Evolutionary conservation across 2,888 invertebrate species (phyloP).

Genomic region (Scaptodrosophila latifasciaeformis): DNA sequence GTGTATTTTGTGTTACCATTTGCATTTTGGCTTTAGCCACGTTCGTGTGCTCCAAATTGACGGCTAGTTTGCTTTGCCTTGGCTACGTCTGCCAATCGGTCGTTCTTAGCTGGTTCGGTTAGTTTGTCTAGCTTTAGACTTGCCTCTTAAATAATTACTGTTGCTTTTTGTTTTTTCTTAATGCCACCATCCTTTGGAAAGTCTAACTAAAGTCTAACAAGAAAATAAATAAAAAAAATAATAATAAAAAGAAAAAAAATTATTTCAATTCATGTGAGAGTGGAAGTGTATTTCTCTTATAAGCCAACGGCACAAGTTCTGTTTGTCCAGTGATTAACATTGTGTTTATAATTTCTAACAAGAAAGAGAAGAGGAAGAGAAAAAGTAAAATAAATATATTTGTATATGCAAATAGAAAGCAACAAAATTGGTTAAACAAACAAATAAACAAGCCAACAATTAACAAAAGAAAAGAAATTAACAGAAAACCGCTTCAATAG

Average conservation of each 20-base stretch:
- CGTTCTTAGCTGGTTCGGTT: constrained; percentile 5
- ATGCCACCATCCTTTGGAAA: too few species aligned
- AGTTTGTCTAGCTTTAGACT: constrained; percentile 1
- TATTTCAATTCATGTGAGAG: not conserved
- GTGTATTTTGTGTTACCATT: constrained; percentile 7
- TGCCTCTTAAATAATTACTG: constrained; percentile 43
- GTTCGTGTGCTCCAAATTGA: constrained; percentile 34
- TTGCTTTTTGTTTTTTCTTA: too few species aligned
- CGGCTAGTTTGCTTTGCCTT: constrained; percentile 35
- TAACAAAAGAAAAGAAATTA: constrained; percentile 8
- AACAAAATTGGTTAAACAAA: constrained; percentile 31
- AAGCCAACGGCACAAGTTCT: constrained; percentile 35
- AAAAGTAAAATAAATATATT: too few species aligned
- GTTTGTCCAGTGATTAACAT: constrained; percentile 53
- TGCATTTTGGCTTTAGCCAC: constrained; percentile 12
- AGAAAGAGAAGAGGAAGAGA: constrained; percentile 2
- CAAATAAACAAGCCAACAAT: constrained; percentile 4
- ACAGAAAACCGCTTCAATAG: constrained; percentile 20
- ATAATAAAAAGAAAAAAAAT: constrained; percentile 2
- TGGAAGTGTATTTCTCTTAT: not conserved
- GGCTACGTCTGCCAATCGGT: not conserved
- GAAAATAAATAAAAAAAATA: constrained; percentile 3
- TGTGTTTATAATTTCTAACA: constrained; percentile 57
- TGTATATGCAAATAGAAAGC: constrained; percentile 64
- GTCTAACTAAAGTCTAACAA: not conserved